Evolutionary conservation across 2,797 vertebrate genomes (phyloP).

Genomic region (Myiotriccus ornatus): DNA sequence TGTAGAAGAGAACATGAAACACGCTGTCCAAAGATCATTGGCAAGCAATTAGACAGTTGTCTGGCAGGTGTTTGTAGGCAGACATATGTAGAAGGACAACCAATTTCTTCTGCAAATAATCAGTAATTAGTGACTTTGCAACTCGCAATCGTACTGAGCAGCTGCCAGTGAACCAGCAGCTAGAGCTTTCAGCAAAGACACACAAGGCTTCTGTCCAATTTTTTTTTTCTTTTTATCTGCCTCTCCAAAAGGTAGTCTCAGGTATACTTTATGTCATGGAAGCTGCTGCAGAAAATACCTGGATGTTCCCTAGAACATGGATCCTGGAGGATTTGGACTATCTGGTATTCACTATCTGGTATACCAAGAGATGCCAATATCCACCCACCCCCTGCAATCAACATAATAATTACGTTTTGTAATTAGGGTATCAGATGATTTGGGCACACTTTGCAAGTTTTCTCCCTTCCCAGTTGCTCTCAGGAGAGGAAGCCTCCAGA

Average conservation of each 20-base stretch:
- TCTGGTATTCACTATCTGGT: not conserved
- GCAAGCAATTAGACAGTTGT: not conserved
- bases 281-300: not conserved
- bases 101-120: not conserved
- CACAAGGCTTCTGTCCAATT: not conserved
- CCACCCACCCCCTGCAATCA: not conserved
- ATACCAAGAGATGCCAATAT: not conserved
- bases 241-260: not conserved
- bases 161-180: not conserved
- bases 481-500: not conserved
- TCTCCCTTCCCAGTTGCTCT: not conserved
- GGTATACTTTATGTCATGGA: not conserved
- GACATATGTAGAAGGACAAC: not conserved
- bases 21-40: not conserved
- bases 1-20: not conserved
- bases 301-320: not conserved
- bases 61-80: not conserved
- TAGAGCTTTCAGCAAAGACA: not conserved
- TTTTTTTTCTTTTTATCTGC: rapidly evolving
- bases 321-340: not conserved
- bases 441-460: not conserved
- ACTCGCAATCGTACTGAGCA: not conserved
- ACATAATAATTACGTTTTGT: not conserved
- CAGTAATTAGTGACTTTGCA: not conserved
- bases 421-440: not conserved